Conservation (phyloP, 2,797 vertebrate genomes). For the Salmo trutta region DNA sequence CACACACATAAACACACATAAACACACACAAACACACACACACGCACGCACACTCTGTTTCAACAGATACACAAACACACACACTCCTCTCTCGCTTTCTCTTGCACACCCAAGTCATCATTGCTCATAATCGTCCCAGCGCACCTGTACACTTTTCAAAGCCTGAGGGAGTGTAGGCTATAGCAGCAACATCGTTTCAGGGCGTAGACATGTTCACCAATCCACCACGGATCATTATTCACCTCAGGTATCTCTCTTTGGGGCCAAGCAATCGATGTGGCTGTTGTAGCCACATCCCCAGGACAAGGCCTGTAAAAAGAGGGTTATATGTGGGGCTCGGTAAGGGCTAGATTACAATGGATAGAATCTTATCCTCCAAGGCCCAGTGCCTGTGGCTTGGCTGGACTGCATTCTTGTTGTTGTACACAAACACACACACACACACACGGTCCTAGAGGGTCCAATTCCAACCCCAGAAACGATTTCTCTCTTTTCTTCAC, state of each 20-base stretch:
- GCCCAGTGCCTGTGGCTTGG: neutral
- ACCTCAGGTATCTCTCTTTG: neutral
- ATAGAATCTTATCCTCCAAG: neutral
- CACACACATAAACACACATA: too few relatives aligned
- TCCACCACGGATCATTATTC: constrained; percentile 3
- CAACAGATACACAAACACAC: too few relatives aligned
- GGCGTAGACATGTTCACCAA: neutral
- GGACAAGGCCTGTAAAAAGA: neutral
- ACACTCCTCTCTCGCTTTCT: neutral
- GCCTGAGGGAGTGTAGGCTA: neutral
- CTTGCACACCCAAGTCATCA: neutral
- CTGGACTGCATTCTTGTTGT: neutral
- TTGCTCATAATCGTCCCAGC: neutral
- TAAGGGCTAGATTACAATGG: constrained; percentile 3
- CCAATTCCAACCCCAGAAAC: neutral
- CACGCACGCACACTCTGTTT: too few relatives aligned
- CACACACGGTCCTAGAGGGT: neutral
- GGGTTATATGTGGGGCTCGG: neutral
- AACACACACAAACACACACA: too few relatives aligned
- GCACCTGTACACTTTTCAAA: neutral
- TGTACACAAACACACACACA: neutral
- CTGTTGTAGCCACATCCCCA: neutral
- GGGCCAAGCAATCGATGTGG: neutral
- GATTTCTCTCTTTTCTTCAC: neutral
- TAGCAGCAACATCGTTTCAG: neutral